Percentiles rank a stretch among this genome's conserved stretches.
Conservation (phyloP, 2,888 invertebrate species). For the Macropis europaea region DNA sequence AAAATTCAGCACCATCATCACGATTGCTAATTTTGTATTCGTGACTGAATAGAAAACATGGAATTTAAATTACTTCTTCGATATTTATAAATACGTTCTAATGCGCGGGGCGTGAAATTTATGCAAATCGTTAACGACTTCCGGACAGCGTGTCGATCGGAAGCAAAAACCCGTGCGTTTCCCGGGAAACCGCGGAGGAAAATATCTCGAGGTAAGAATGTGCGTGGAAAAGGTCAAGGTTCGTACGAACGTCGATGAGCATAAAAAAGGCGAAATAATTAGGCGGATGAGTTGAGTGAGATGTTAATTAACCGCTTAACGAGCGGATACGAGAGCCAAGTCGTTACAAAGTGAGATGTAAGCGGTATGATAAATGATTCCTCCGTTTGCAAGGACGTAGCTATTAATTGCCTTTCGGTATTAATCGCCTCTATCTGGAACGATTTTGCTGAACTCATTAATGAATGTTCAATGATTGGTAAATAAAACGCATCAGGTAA, state of each 20-base stretch:
- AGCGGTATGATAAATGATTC: conserved; percentile 26
- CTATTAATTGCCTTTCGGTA: conserved; percentile 21
- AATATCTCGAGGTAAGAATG: too few species aligned
- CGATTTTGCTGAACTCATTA: conserved; percentile 1
- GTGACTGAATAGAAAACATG: too few species aligned
- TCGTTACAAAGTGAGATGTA: conserved; percentile 35
- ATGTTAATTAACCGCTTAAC: conserved; percentile 43
- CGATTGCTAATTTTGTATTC: too few species aligned
- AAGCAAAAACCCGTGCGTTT: too few species aligned
- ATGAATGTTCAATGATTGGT: not conserved
- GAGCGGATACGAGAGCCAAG: conserved; percentile 16
- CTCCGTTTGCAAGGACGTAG: conserved; percentile 38
- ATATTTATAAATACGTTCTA: too few species aligned
- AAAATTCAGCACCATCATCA: too few species aligned
- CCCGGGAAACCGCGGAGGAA: not conserved
- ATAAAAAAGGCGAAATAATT: not conserved
- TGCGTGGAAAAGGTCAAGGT: not conserved
- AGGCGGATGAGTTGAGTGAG: conserved; percentile 7
- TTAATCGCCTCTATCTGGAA: conserved; percentile 15
- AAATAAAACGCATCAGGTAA: too few species aligned
- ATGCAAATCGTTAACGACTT: too few species aligned
- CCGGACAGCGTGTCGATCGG: too few species aligned
- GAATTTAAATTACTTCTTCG: too few species aligned
- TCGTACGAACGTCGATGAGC: not conserved
- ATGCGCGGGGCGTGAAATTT: too few species aligned